Base-by-base conservation (phyloP, 2,888 invertebrate species). In the Eumerus sabulonum region DNA sequence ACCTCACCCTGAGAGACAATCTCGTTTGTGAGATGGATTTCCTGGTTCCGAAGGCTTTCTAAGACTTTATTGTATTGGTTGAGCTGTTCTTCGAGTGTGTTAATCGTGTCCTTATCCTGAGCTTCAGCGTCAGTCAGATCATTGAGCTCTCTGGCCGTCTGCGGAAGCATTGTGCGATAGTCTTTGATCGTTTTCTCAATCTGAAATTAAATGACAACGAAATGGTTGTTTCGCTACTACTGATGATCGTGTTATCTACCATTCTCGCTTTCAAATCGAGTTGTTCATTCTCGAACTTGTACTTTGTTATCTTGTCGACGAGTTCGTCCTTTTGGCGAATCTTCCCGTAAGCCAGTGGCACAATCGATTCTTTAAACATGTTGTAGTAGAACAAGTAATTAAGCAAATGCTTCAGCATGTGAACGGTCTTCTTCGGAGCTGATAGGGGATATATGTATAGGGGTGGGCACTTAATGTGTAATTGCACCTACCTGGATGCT, bases 331-430 rank as follows among this genome's bases (percentile, higher is more conserved):
- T 82, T 36, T 82, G 68, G 16, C 74, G 81, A 9, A 85, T 68
- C 35, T 67, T 66, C 0, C 84, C 83, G 3, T 76, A 73, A 0
- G 85, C 85, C 7, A 84, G 82, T 0, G 81, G 76, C 1, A 87
- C 79, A 3, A 88, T 81, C 1, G 84, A 82, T 9, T 84, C 85
- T 42, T 86, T 87, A 16, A 85, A 85, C 83, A 86, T 82, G 36
- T 86, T 87, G 53, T 84, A 86, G 73, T 85, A 88, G 16, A 85
- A 87, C 42, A 83, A 83, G 54, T 87, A 87, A 44, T 88, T 88
- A 11, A 87, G 81, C 4, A 88, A 83, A 17, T 85, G 84, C 17
- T 85, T 85, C 18, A 88, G 56, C 42, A 85, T 84, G 57, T 84
- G 85, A 0, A 84, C 72, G 0, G 87, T 88, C 57, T 88, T 88